Conservation (phyloP, 1,140 invertebrate genomes). For the Odontomachus brunneus region DNA sequence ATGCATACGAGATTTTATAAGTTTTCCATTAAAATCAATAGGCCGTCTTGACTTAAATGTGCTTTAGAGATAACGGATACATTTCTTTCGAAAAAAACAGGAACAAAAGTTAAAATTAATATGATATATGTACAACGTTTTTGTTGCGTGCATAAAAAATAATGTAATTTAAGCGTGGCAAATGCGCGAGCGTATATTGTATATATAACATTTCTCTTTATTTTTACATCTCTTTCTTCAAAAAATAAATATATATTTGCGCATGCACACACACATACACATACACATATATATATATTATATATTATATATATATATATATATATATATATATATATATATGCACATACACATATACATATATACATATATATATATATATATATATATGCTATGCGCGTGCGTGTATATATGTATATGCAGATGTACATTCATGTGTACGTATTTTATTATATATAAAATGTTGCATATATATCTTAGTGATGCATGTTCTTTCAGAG, state of each 20-base stretch:
- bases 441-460: constrained; percentile 26
- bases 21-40: constrained; percentile 21
- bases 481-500: constrained; percentile 27
- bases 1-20: background rate
- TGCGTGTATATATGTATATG: background rate
- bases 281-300: background rate
- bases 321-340: no score
- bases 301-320: background rate
- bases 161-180: constrained; percentile 9
- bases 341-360: background rate
- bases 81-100: background rate
- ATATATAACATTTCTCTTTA: background rate
- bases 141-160: background rate
- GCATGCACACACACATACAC: background rate
- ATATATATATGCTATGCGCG: background rate
- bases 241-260: constrained; percentile 33
- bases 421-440: background rate
- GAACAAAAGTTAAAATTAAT: background rate
- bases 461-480: constrained; percentile 1
- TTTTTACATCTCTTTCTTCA: background rate
- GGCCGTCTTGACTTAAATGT: constrained; percentile 4
- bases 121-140: background rate
- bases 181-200: constrained; percentile 2
- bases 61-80: no score
- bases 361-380: background rate